Conservation (phyloP, 2,888 invertebrate species). For the Polia nebulosa region DNA sequence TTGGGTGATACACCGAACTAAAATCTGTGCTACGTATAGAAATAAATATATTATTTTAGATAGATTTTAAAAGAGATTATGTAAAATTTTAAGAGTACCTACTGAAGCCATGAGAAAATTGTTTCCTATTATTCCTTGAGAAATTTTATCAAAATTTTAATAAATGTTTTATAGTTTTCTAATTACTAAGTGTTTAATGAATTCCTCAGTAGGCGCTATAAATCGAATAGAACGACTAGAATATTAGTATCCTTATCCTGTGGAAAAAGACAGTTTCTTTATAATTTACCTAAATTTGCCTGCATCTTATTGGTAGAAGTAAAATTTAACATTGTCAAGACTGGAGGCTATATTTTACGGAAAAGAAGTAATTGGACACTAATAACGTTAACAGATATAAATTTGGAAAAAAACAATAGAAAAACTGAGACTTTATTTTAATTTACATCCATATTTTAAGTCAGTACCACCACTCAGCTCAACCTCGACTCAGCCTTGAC, state of each 20-base stretch:
- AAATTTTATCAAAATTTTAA: conserved; percentile 55
- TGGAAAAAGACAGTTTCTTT: not conserved
- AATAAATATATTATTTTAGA: conserved; percentile 36
- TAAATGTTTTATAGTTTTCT: conserved; percentile 43
- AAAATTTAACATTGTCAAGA: not conserved
- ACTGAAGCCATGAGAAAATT: conserved; percentile 45
- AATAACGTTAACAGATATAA: not conserved
- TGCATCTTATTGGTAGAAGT: not conserved
- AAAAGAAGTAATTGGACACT: not conserved
- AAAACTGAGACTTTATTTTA: not conserved
- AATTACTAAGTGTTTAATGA: conserved; percentile 21
- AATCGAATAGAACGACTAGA: not conserved
- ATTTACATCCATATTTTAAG: not conserved
- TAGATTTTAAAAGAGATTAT: conserved; percentile 56
- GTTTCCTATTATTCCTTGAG: conserved; percentile 46
- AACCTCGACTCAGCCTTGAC: not conserved
- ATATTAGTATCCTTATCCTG: not conserved
- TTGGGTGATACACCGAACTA: not conserved
- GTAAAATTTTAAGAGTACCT: conserved; percentile 46
- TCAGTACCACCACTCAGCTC: not conserved
- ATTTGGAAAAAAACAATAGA: not conserved
- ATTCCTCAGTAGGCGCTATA: not conserved
- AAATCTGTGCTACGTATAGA: conserved; percentile 30
- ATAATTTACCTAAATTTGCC: not conserved
- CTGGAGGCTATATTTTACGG: conserved; percentile 15